Conservation (phyloP, 2,797 vertebrate species). For the Pagetopsis macropterus region DNA sequence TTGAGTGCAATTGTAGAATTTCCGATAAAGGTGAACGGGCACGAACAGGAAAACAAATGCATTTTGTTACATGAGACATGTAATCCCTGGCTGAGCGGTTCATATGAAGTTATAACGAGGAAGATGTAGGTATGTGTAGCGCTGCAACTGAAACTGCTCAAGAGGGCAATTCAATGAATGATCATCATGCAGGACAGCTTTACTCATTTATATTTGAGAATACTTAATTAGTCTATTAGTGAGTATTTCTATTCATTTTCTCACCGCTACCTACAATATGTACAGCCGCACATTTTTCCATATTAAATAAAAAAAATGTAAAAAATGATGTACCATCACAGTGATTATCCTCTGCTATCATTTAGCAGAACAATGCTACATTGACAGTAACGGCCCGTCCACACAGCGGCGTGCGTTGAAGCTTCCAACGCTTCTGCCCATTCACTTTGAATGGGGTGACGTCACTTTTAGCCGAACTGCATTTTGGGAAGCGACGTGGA, state of each 20-base stretch:
- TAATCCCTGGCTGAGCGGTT: neutral
- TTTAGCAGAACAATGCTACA: neutral
- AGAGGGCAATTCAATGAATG: slow-evolving; percentile 36
- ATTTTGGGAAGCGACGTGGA: too few species aligned
- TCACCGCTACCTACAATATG: neutral
- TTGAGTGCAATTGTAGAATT: slow-evolving; percentile 15
- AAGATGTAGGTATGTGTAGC: neutral
- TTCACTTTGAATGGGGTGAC: too few species aligned
- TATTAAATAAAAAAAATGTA: too few species aligned
- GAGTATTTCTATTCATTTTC: neutral
- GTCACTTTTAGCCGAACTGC: too few species aligned
- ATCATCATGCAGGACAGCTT: slow-evolving; percentile 26
- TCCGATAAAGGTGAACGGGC: slow-evolving; percentile 5
- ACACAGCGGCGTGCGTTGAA: too few species aligned
- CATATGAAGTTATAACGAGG: slow-evolving; percentile 16
- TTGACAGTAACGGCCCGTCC: too few species aligned
- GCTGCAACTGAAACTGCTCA: slow-evolving; percentile 9
- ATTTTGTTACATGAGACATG: neutral
- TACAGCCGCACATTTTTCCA: neutral
- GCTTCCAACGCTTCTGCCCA: too few species aligned
- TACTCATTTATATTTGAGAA: slow-evolving; percentile 25
- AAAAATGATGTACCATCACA: neutral
- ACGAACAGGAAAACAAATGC: neutral
- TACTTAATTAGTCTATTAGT: slow-evolving; percentile 25
- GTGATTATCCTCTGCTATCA: neutral